A percentile compares a stretch with the other conserved stretches of the same genome.
phyloP scores from a whole-genome alignment of 2,888 invertebrate species.

The Bruchidius siliquastri region DNA sequence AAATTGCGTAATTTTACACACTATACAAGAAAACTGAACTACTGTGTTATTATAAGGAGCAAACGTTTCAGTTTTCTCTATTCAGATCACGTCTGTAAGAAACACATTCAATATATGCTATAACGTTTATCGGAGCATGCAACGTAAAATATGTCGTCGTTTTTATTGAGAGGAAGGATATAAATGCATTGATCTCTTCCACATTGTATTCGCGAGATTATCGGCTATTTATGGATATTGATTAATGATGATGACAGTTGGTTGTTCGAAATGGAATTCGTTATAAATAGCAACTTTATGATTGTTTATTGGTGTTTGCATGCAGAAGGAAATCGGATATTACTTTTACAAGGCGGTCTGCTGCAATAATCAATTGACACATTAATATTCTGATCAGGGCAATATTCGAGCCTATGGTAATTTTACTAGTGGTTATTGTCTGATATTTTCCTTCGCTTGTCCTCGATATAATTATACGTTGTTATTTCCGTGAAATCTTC shows the following conservation, averaged over 20 bases:
- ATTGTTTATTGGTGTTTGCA: neutral
- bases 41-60: neutral
- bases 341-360: neutral
- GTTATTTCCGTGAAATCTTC: too few relatives aligned
- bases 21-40: neutral
- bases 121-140: neutral
- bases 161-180: neutral
- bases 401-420: too few relatives aligned
- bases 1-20: neutral
- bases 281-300: neutral
- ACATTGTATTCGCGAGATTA: neutral
- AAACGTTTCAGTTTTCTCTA: neutral
- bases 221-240: neutral
- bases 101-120: neutral
- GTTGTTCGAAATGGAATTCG: neutral
- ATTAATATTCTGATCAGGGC: too few relatives aligned
- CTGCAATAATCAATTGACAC: too few relatives aligned
- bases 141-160: neutral
- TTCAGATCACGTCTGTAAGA: neutral
- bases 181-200: neutral
- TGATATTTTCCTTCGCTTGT: too few relatives aligned
- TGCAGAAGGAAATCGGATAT: neutral
- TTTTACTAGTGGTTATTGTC: too few relatives aligned
- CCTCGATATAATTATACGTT: too few relatives aligned
- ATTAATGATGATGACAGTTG: neutral